Percentiles rank a stretch among this genome's conserved stretches.
Conservation (phyloP, 2,797 vertebrate genomes). For the Enoplosus armatus region DNA sequence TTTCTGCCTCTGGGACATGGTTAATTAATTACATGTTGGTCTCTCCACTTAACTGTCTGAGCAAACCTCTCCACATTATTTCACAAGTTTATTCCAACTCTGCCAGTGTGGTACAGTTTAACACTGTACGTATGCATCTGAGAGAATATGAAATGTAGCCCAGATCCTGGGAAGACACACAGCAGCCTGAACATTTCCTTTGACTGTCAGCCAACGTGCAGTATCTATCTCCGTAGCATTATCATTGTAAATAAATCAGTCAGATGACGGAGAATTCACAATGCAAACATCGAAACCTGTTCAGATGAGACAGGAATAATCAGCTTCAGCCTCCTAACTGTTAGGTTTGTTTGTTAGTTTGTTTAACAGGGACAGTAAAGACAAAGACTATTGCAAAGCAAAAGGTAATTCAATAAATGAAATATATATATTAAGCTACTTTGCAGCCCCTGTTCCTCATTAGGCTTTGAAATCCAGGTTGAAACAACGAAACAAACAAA, state of each 20-base stretch:
- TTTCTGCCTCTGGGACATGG: slow-evolving; percentile 82
- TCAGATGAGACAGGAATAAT: not conserved
- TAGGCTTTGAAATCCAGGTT: not conserved
- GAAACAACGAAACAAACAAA: not conserved
- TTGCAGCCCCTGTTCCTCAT: not conserved
- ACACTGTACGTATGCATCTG: slow-evolving; percentile 35
- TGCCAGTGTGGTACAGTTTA: slow-evolving; percentile 1
- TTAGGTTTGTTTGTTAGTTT: not conserved
- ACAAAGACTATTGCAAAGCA: not conserved
- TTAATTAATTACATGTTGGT: slow-evolving; percentile 87
- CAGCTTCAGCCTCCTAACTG: not conserved
- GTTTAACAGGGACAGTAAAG: not conserved
- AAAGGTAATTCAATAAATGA: not conserved
- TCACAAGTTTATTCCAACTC: slow-evolving; percentile 50
- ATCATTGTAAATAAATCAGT: slow-evolving; percentile 40
- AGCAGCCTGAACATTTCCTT: slow-evolving; percentile 18
- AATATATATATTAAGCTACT: not conserved
- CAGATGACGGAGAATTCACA: slow-evolving; percentile 12
- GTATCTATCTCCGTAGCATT: slow-evolving; percentile 9
- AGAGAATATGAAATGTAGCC: slow-evolving; percentile 49
- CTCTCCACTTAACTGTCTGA: slow-evolving; percentile 63
- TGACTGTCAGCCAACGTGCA: slow-evolving; percentile 13
- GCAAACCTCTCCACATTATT: slow-evolving; percentile 62
- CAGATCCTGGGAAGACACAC: slow-evolving; percentile 17
- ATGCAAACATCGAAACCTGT: not conserved